phyloP scores from a whole-genome alignment of 2,113 vertebrate genomes.

The Cebidichthys violaceus region DNA sequence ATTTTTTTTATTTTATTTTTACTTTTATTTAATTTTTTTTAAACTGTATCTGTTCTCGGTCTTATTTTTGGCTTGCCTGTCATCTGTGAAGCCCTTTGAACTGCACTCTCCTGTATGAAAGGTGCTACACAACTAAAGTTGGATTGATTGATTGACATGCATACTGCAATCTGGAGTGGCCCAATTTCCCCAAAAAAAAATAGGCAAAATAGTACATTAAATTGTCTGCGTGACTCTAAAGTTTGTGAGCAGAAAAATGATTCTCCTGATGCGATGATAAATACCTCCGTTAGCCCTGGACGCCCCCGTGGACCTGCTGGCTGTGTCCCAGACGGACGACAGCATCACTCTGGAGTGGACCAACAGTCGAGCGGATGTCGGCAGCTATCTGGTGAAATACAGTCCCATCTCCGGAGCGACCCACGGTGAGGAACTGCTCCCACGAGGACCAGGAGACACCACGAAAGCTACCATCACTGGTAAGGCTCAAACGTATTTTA shows the following conservation, averaged over 20 bases:
- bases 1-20: no score
- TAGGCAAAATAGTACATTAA: neutral
- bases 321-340: slow-evolving; percentile 88
- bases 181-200: neutral
- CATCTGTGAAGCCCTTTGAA: no score
- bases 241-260: neutral
- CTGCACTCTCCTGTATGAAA: no score
- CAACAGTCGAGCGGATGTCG: slow-evolving; percentile 87
- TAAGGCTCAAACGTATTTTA: slow-evolving; percentile 58
- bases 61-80: no score
- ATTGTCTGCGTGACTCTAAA: neutral
- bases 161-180: neutral
- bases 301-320: slow-evolving; percentile 86
- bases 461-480: slow-evolving; percentile 89
- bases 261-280: neutral
- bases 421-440: slow-evolving; percentile 88
- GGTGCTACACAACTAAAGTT: no score
- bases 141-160: neutral
- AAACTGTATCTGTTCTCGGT: no score
- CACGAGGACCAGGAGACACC: slow-evolving; percentile 82
- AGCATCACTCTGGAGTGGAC: slow-evolving; percentile 93
- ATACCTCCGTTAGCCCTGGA: slow-evolving; percentile 85
- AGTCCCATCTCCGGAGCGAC: slow-evolving; percentile 91
- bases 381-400: slow-evolving; percentile 91
- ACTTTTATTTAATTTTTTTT: no score